Conservation (phyloP, 2,113 vertebrate species). For the Pao palembangensis region DNA sequence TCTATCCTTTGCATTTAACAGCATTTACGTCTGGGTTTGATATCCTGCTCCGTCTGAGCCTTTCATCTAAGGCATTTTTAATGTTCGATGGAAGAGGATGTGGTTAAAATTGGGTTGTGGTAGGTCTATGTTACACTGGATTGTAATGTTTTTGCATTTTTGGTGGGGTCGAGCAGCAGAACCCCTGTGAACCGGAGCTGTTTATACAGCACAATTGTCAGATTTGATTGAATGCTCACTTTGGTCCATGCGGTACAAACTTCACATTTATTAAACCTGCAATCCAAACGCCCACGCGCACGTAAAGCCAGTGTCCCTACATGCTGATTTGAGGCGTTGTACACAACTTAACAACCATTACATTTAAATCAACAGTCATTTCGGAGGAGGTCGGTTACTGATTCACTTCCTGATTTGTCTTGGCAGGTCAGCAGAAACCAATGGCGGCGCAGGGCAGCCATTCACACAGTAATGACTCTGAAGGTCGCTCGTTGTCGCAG, state of each 20-base stretch:
- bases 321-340: background rate
- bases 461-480: background rate
- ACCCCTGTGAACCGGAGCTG: too few species aligned
- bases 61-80: background rate
- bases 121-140: too few species aligned
- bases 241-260: too few species aligned
- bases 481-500: background rate
- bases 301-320: background rate
- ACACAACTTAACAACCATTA: background rate
- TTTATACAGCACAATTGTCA: too few species aligned
- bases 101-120: slow-evolving; percentile 47
- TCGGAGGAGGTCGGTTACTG: slow-evolving; percentile 3
- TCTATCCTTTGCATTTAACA: too few species aligned
- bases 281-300: background rate
- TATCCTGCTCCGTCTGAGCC: background rate
- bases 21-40: background rate
- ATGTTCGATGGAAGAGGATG: slow-evolving; percentile 29
- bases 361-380: background rate
- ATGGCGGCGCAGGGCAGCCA: background rate
- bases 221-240: too few species aligned
- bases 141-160: too few species aligned
- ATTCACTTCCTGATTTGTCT: slow-evolving; percentile 11
- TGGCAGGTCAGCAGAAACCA: slow-evolving; percentile 17
- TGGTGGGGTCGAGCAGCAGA: too few species aligned
- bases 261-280: slow-evolving; percentile 1